Base-by-base conservation (phyloP, 2,888 invertebrate genomes). In the Tubiluchus corallicola region DNA sequence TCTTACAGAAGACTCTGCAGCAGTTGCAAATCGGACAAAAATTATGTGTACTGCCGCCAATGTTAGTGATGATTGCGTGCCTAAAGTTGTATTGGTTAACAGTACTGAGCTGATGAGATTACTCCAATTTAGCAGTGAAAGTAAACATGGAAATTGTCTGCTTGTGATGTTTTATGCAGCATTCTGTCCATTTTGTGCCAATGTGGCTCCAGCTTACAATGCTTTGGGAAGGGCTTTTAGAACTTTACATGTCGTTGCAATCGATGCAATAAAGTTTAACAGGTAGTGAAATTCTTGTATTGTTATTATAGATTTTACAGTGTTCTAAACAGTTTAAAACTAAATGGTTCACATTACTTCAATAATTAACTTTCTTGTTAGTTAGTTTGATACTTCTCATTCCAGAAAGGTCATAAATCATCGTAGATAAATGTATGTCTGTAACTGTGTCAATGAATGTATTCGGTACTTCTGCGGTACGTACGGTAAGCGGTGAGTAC, bases 181-280 rank as follows among this genome's bases (percentile, higher is more conserved):
- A 50, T 79, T 80, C 59, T 94, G 94, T 57, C 78, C 82, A 2
- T 90, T 88, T 56, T 87, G 88, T 56, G 82, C 83, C 16, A 74
- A 78, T 59, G 81, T 85, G 4, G 90, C 88, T 1, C 84, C 84
- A 3, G 76, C 84, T 59, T 85, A 79, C 57, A 94, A 94, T 69
- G 82, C 88, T 1, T 62, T 94, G 19, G 81, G 88, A 1, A 70
- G 83, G 56, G 76, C 80, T 2, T 94, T 82, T 65, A 84, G 87
- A 1, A 76, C 77, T 53, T 70, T 96, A 1, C 79, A 80, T 65
- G 74, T 88, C 62, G 79, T 85, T 5, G 56, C 67, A 2, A 75
- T 94, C 16, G 88, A 96, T 69, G 85, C 88, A 2, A 72, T 81
- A 53, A 76, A 76, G 58, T 76, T 80, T 55, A 77, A 78, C 57